These are phyloP conservation scores for Centrocercus urophasianus DNA, from an alignment of 2,113 vertebrate species.

Conservation along the genomic window DNA sequence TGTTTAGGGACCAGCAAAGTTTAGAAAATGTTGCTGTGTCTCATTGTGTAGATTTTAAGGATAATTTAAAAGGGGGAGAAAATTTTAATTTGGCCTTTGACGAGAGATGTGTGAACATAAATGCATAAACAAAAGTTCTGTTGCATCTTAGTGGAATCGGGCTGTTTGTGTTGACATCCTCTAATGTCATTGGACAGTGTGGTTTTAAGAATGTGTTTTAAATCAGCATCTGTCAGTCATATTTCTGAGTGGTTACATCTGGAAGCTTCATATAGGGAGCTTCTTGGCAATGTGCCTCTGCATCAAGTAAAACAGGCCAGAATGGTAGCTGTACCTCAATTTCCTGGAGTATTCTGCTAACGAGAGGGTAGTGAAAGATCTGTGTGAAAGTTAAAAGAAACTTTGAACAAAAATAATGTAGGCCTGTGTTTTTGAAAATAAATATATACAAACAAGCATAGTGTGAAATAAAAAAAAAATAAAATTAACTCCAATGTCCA, in stretches of 20 bases:
- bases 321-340: neutral
- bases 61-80: neutral
- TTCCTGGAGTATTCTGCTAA: neutral
- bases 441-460: neutral
- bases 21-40: neutral
- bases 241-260: neutral
- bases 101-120: no score
- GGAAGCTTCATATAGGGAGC: neutral
- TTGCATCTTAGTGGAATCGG: neutral
- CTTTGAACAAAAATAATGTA: neutral
- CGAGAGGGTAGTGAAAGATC: neutral
- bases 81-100: neutral
- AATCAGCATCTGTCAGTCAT: neutral
- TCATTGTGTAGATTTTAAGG: neutral
- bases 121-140: neutral
- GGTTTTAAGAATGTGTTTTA: neutral
- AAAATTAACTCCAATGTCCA: neutral
- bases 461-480: neutral
- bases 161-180: neutral
- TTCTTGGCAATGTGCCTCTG: neutral
- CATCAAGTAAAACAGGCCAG: neutral
- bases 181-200: neutral
- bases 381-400: neutral
- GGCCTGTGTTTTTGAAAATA: neutral
- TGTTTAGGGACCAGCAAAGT: accelerated